Evolutionary conservation across 2,113 vertebrate genomes (phyloP).

Genomic region (Mellivora capensis): DNA sequence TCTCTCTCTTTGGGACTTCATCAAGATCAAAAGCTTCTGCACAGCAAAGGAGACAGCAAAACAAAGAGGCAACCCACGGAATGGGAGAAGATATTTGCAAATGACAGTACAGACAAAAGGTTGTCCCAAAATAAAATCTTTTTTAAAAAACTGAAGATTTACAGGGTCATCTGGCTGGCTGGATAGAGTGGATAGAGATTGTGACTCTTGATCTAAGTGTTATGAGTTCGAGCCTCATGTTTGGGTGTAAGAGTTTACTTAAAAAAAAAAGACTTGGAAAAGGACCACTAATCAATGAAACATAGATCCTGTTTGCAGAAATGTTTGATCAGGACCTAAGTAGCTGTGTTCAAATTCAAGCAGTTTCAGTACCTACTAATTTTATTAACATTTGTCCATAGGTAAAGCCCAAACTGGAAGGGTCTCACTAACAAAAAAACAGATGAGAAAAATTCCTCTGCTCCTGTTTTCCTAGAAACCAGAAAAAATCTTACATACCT

Average conservation of each 20-base stretch:
- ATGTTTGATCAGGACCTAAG: neutral
- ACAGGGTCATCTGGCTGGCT: neutral
- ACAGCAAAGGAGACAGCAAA: too few relatives aligned
- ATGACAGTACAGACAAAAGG: too few relatives aligned
- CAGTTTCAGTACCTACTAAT: neutral
- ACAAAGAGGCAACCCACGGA: too few relatives aligned
- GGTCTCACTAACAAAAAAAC: neutral
- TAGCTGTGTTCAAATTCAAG: neutral
- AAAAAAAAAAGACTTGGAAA: neutral
- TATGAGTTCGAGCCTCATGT: neutral
- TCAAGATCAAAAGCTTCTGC: too few relatives aligned
- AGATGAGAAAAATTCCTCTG: neutral
- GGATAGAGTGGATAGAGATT: neutral
- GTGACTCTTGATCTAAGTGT: neutral
- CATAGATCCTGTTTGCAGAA: neutral
- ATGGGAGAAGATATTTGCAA: too few relatives aligned
- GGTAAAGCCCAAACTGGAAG: neutral
- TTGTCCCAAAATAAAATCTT: too few relatives aligned
- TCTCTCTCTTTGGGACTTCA: too few relatives aligned
- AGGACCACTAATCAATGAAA: neutral
- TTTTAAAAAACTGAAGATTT: neutral
- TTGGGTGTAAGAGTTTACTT: neutral
- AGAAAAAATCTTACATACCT: neutral
- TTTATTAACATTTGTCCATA: neutral
- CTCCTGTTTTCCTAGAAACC: neutral